Evolutionary conservation across 2,797 vertebrate genomes (phyloP).

Genomic region (Protosalanx chinensis): DNA sequence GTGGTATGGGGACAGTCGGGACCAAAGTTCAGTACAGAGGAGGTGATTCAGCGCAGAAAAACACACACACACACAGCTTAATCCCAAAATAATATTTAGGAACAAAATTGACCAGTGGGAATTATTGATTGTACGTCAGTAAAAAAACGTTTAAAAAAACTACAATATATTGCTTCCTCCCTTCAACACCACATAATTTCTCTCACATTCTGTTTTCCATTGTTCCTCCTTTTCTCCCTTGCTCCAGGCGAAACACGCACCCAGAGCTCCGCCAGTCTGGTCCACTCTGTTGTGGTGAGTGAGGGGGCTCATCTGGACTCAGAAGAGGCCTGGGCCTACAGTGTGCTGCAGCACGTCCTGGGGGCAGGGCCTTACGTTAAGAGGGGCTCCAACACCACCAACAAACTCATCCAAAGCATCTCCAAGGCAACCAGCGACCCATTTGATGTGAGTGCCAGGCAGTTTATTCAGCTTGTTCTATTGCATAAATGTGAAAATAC

Average conservation of each 20-base stretch:
- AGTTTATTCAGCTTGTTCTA: neutral
- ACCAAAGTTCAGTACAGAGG: constrained; percentile 82
- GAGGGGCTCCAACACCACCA: constrained; percentile 79
- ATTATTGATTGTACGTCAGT: too few species aligned
- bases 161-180: too few species aligned
- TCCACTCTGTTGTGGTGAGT: constrained; percentile 84
- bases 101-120: neutral
- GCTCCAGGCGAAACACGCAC: constrained; percentile 83
- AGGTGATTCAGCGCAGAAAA: constrained; percentile 65
- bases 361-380: constrained; percentile 88
- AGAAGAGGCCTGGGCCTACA: constrained; percentile 81
- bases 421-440: constrained; percentile 79
- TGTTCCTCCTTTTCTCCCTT: neutral
- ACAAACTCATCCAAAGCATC: constrained; percentile 78
- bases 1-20: constrained; percentile 79
- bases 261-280: constrained; percentile 70
- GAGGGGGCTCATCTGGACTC: constrained; percentile 76
- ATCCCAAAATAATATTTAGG: neutral
- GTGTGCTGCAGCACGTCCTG: constrained; percentile 88
- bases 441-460: constrained; percentile 83
- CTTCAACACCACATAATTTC: neutral
- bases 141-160: too few species aligned
- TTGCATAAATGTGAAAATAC: neutral
- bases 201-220: neutral
- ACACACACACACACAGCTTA: neutral